Percentiles rank a stretch among this genome's conserved stretches.
Conservation (phyloP, 2,113 vertebrate species). For the Ictalurus punctatus region DNA sequence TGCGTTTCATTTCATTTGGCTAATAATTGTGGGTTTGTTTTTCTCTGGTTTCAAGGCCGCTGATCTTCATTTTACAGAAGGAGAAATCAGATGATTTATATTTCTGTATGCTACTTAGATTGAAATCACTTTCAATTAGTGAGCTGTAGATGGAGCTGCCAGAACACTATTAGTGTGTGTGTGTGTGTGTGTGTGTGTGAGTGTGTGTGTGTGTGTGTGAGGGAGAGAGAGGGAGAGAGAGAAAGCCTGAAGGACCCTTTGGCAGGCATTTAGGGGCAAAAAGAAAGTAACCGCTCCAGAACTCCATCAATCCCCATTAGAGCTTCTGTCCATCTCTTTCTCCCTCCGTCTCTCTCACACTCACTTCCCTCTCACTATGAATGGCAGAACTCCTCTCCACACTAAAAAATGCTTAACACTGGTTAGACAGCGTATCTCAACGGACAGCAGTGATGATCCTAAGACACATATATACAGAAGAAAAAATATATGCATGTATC, state of each 20-base stretch:
- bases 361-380: conserved; percentile 1
- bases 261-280: background rate
- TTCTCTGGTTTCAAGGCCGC: too few species aligned
- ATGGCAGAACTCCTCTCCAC: too few species aligned
- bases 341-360: background rate
- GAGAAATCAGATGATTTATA: background rate
- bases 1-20: too few species aligned
- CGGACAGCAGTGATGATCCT: too few species aligned
- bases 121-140: background rate
- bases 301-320: background rate
- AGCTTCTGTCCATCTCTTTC: background rate
- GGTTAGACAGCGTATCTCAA: too few species aligned
- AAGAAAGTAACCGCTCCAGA: background rate
- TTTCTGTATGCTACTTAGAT: too few species aligned
- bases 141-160: background rate
- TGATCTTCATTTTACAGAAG: background rate
- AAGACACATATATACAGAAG: too few species aligned
- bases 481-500: too few species aligned
- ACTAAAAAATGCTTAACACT: too few species aligned
- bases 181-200: background rate
- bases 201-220: too few species aligned
- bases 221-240: background rate
- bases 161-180: background rate
- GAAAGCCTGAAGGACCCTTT: background rate
- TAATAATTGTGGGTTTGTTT: too few species aligned